These are phyloP conservation scores for Teleopsis dalmanni DNA, from an alignment of 1,140 invertebrate species.

Conservation along the genomic window DNA sequence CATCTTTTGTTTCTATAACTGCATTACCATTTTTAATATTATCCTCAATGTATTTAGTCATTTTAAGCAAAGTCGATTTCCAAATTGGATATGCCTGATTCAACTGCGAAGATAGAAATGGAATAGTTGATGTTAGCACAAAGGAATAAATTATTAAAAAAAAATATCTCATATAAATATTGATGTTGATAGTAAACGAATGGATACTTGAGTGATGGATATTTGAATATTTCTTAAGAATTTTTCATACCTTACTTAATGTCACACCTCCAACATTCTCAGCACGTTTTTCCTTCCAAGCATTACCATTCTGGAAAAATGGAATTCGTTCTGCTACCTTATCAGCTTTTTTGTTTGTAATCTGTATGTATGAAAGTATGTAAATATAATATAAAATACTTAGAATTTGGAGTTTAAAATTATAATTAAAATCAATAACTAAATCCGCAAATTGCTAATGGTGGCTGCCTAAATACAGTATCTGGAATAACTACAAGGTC, in stretches of 20 bases:
- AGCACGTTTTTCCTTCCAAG: slow-evolving; percentile 50
- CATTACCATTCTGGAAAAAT: slow-evolving; percentile 40
- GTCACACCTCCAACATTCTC: slow-evolving; percentile 50
- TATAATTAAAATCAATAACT: no score
- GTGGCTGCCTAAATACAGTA: no score
- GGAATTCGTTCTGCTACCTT: slow-evolving; percentile 16
- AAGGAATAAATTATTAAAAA: no score
- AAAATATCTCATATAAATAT: background rate
- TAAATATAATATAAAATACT: no score
- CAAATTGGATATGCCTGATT: background rate
- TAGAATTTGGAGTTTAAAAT: no score
- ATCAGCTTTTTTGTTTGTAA: background rate
- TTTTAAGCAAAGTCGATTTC: background rate
- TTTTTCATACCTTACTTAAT: slow-evolving; percentile 36
- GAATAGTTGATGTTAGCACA: no score
- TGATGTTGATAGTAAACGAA: no score
- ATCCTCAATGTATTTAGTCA: background rate
- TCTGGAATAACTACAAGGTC: no score
- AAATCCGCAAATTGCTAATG: no score
- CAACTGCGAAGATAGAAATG: background rate
- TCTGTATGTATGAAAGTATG: no score
- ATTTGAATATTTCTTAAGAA: no score
- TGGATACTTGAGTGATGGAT: no score
- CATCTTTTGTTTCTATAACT: slow-evolving; percentile 5
- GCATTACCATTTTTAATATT: background rate